Percentiles rank a stretch among this genome's conserved stretches.
phyloP scores from a whole-genome alignment of 2,888 invertebrate species.

The Tachina grossa region DNA sequence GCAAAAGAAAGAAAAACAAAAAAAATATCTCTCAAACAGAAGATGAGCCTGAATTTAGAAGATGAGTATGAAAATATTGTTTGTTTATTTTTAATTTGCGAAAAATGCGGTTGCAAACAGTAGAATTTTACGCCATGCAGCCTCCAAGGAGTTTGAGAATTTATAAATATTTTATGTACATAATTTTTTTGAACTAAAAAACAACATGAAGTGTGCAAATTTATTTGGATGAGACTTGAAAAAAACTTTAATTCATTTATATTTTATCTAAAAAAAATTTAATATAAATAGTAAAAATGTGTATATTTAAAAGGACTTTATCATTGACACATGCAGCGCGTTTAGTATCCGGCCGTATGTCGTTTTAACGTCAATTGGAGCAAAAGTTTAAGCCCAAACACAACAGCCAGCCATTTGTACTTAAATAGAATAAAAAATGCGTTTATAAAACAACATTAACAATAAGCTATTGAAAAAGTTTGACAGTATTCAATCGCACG shows the following conservation, averaged over 20 bases:
- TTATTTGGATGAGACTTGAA: slow-evolving; percentile 64
- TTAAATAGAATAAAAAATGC: slow-evolving; percentile 21
- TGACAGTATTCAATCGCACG: slow-evolving; percentile 80
- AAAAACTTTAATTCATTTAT: slow-evolving; percentile 59
- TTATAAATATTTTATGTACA: slow-evolving; percentile 55
- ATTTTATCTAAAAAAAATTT: slow-evolving; percentile 35
- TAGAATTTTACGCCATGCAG: slow-evolving; percentile 64
- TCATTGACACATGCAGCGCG: slow-evolving; percentile 58
- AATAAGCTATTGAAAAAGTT: slow-evolving; percentile 76
- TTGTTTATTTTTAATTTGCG: slow-evolving; percentile 76
- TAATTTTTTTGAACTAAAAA: slow-evolving; percentile 8
- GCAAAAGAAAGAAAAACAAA: background rate
- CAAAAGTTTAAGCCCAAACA: slow-evolving; percentile 69
- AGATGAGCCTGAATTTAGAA: slow-evolving; percentile 46
- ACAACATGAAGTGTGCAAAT: slow-evolving; percentile 56
- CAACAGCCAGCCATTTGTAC: slow-evolving; percentile 20
- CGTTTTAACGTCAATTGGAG: slow-evolving; percentile 79
- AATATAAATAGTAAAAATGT: too few species aligned
- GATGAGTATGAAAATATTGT: slow-evolving; percentile 72
- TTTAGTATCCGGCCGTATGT: slow-evolving; percentile 76
- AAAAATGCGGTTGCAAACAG: slow-evolving; percentile 74
- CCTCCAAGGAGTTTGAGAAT: slow-evolving; percentile 52
- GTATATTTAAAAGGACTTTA: slow-evolving; percentile 69
- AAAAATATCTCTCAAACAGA: background rate
- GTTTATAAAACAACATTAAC: slow-evolving; percentile 36